Base-by-base conservation (phyloP, 2,113 vertebrate genomes). In the Lutjanus erythropterus region DNA sequence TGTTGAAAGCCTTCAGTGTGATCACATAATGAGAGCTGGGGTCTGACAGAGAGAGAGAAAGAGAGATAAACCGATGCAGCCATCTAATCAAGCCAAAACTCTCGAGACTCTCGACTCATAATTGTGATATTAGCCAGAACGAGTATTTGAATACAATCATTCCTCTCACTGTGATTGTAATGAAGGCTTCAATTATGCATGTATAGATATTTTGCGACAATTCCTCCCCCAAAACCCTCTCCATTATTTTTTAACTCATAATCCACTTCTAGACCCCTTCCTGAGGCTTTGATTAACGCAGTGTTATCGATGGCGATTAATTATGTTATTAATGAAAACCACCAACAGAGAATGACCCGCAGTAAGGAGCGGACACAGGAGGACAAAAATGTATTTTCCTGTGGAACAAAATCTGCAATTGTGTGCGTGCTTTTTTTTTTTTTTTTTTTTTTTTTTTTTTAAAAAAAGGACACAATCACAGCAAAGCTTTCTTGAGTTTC, bases 21-120 rank as follows among this genome's bases (percentile, higher is more conserved):
- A 99, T 99, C 78, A 99, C 98, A 0, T 99, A 99, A 89, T 99
- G 97, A 8, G 98, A 99, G 88, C 96, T 99, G 67, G 98, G 96
- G 82, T 99, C 98, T 99, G 90, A 33, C 37, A 9, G n/a, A 77
- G 33, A 35, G 41, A 66, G 46, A 64, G 72, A 37, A 18, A 50
- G 71, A 5, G 12, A 64, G 55, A 83, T 50, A 64, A 86, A 90
- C 52, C 66, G 44, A 89, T 86, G 70, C 62, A 80, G 72, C 59
- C 50, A 75, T 76, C 71, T 88, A 92, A 94, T 94, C 89, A 88
- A 86, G 68, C 41, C 71, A 31, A 71, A 73, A 82, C 89, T 90
- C 91, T 76, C 7, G 72, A 89, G 91, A 91, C 35, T 69, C 83
- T 80, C 31, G 25, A 41, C 72, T 84, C 71, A 72, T 85, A 88